Conservation (phyloP, 2,113 vertebrate genomes). For the Chaetorhynchus papuensis region DNA sequence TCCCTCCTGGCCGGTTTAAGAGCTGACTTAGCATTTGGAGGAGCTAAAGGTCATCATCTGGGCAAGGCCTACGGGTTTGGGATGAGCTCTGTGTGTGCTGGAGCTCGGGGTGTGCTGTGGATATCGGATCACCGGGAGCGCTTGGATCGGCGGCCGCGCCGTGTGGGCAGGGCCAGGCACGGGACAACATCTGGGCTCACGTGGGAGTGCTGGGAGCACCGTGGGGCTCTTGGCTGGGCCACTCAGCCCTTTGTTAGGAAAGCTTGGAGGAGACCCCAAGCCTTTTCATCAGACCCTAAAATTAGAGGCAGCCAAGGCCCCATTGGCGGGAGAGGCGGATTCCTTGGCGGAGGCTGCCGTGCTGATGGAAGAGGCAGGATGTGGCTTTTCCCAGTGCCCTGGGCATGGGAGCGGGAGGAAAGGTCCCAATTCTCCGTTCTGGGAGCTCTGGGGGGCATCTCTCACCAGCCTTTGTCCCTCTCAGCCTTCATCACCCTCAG, state of each 20-base stretch:
- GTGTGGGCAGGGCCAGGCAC: not conserved
- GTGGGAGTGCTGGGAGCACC: not conserved
- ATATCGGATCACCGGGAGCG: fast-evolving
- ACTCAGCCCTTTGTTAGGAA: not conserved
- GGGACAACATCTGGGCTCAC: not conserved
- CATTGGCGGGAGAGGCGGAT: not conserved
- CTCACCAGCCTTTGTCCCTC: not conserved
- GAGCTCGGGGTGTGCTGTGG: not conserved
- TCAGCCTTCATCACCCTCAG: not conserved
- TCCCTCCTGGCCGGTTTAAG: not conserved
- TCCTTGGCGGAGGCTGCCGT: not conserved
- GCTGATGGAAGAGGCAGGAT: not conserved
- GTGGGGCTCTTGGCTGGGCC: not conserved
- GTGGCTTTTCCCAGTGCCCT: not conserved
- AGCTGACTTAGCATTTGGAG: not conserved
- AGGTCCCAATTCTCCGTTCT: not conserved
- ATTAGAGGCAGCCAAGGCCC: not conserved
- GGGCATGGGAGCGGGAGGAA: fast-evolving
- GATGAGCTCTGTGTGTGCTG: not conserved
- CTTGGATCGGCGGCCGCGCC: no score
- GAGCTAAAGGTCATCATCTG: not conserved
- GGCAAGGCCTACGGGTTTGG: not conserved
- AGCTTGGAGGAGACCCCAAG: conserved; percentile 32
- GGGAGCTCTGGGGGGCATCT: not conserved
- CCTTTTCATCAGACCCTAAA: conserved; percentile 34